Conservation (phyloP, 2,888 invertebrate species). For the Oasisia sp. region DNA sequence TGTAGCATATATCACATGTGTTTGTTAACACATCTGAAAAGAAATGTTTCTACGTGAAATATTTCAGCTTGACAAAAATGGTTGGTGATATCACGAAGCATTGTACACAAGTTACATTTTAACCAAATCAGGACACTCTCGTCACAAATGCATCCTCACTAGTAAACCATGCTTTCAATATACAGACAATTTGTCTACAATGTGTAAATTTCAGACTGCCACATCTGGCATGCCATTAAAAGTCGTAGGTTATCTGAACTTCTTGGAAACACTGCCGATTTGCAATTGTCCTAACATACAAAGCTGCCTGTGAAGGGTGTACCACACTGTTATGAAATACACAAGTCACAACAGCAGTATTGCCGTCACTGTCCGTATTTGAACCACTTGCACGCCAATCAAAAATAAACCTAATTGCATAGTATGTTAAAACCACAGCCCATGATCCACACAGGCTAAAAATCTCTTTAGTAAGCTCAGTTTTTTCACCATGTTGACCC, state of each 20-base stretch:
- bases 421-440: not conserved
- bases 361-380: not conserved
- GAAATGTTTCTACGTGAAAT: not conserved
- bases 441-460: not conserved
- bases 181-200: not conserved
- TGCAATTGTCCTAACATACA: not conserved
- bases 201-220: not conserved
- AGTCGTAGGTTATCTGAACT: not conserved
- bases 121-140: not conserved
- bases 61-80: not conserved
- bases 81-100: not conserved
- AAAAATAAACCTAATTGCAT: not conserved
- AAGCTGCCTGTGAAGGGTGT: not conserved
- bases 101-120: conserved; percentile 6
- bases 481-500: not conserved
- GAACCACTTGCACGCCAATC: not conserved
- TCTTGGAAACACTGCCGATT: not conserved
- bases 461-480: not conserved
- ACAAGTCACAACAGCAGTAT: not conserved
- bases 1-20: not conserved
- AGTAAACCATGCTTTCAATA: not conserved
- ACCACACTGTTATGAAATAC: not conserved
- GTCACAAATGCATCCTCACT: not conserved
- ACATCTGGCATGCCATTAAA: not conserved
- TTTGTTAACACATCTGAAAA: not conserved